Conservation (phyloP, 2,888 invertebrate genomes). For the Busseola fusca region DNA sequence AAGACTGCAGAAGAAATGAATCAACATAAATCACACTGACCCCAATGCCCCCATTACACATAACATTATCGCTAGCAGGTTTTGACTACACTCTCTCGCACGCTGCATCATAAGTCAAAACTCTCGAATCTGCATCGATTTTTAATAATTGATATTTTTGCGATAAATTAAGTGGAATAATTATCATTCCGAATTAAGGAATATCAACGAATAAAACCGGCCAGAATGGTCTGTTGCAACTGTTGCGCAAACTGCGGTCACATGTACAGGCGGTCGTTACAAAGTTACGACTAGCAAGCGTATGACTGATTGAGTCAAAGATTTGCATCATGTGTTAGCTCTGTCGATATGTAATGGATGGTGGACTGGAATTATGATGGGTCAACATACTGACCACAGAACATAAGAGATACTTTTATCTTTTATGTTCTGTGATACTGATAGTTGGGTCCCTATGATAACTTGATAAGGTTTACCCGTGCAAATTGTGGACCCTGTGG, state of each 20-base stretch:
- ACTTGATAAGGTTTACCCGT: not conserved
- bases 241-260: too few species aligned
- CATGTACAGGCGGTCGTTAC: not conserved
- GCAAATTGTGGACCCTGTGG: not conserved
- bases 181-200: not conserved
- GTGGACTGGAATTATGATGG: not conserved
- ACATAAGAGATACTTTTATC: too few species aligned
- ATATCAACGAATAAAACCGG: constrained; percentile 41
- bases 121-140: not conserved
- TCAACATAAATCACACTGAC: not conserved
- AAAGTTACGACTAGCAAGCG: constrained; percentile 28
- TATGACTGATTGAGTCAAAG: constrained; percentile 39
- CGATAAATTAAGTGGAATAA: not conserved
- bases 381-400: too few species aligned
- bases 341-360: constrained; percentile 20
- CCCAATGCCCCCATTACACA: not conserved
- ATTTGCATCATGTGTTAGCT: constrained; percentile 36
- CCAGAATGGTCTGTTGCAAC: not conserved
- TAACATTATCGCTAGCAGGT: not conserved
- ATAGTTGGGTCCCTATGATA: too few species aligned
- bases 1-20: not conserved
- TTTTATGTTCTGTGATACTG: too few species aligned
- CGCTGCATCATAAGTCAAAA: not conserved
- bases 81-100: not conserved
- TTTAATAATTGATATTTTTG: not conserved